Base-by-base conservation (phyloP, 2,113 vertebrate genomes). In the Gasterosteus aculeatus region DNA sequence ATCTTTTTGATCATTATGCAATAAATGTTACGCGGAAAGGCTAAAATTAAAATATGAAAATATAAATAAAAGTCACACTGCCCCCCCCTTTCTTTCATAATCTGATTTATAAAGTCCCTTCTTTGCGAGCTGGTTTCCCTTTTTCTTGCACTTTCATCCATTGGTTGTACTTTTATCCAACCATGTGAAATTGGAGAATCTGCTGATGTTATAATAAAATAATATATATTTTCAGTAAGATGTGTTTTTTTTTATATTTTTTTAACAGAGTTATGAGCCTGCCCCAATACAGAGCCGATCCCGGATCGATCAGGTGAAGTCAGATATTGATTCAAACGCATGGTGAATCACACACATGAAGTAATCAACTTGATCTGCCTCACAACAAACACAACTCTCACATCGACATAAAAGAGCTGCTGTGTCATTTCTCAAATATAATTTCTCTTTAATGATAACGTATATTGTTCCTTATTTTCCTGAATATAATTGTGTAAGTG, bases 281-380 rank as follows among this genome's bases (percentile, higher is more conserved):
- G 77, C 89, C 78, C 86, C 91, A 33, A 86, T 94, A 88, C 94
- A 92, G 85, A 93, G 77, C 85, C 90, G 94, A 54, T 90, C 93
- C 72, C 72, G 94, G 82, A 88, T 93, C 11, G 94, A 95, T 88
- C 93, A 94, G 92, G 93, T 94, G 92, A 72, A 66, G 7, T 56
- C 7, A 10, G 7, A 35, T 38, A 33, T 31, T 57, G 7, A 29
- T 56, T 15, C 39, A 61, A 14, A 18, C 18, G 44, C 42, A n/a
- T 46, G 41, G 18, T 8, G 31, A 35, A 47, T 38, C 7, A 58
- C 10, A 18, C 3, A 12, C 0, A 59, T 35, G 19, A 35, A 22
- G 18, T 56, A 2, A 47, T 62, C 1, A 5, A 14, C 14, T 29
- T 26, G 2, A n/a, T 26, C 1, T 46, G 11, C 42, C 12, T 26